A percentile compares a stretch with the other conserved stretches of the same genome.
Conservation (phyloP, 2,888 invertebrate genomes). For the Diplazon laetatorius region DNA sequence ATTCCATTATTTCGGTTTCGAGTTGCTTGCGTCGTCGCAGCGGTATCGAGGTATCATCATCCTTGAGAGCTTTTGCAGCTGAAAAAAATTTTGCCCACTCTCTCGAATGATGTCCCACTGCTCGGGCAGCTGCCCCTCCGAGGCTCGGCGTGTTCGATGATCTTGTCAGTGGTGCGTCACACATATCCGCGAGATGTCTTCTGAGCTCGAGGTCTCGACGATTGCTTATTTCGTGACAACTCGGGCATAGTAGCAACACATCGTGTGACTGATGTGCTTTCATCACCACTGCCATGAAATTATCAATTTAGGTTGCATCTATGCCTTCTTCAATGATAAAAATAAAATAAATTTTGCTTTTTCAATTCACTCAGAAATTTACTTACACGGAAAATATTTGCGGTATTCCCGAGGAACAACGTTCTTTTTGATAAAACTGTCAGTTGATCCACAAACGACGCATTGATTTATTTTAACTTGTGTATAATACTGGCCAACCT, state of each 20-base stretch:
- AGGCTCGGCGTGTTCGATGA: slow-evolving; percentile 76
- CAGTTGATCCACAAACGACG: slow-evolving; percentile 89
- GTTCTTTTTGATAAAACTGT: slow-evolving; percentile 89
- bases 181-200: slow-evolving; percentile 84
- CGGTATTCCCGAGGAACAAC: slow-evolving; percentile 93
- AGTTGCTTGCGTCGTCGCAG: slow-evolving; percentile 73
- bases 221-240: slow-evolving; percentile 89
- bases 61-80: slow-evolving; percentile 85
- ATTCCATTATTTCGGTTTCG: slow-evolving; percentile 73
- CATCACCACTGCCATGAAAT: slow-evolving; percentile 84
- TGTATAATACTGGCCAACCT: slow-evolving; percentile 89
- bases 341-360: no score
- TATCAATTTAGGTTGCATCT: neutral
- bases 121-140: slow-evolving; percentile 27
- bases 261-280: slow-evolving; percentile 93
- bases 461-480: slow-evolving; percentile 89
- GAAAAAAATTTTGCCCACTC: slow-evolving; percentile 84
- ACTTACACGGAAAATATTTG: slow-evolving; percentile 88
- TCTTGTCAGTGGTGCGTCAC: slow-evolving; percentile 86
- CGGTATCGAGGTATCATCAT: slow-evolving; percentile 72
- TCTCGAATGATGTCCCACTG: slow-evolving; percentile 75
- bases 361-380: neutral
- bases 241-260: slow-evolving; percentile 88
- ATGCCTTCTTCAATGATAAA: no score
- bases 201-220: slow-evolving; percentile 86